Evolutionary conservation across 2,888 invertebrate species (phyloP).

Genomic region (Lepidonotus clava): DNA sequence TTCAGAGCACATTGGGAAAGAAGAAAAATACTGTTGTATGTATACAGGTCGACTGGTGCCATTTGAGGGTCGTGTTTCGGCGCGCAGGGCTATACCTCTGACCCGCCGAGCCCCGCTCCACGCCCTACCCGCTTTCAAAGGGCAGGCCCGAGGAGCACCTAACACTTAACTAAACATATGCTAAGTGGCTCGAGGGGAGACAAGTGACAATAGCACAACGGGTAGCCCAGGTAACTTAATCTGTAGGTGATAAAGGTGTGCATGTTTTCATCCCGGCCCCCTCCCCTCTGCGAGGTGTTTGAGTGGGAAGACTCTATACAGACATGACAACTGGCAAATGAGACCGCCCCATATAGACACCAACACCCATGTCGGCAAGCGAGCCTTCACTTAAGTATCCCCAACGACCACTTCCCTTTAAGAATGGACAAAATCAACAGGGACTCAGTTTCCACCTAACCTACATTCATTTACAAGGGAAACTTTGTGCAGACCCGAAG

Average conservation of each 20-base stretch:
- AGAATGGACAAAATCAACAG: neutral
- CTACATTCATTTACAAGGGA: too few relatives aligned
- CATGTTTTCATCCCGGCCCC: neutral
- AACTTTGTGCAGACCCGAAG: too few relatives aligned
- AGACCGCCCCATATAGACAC: neutral
- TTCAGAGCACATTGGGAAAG: neutral
- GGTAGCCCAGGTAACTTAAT: conserved; percentile 38
- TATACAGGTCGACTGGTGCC: neutral
- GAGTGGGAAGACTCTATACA: neutral
- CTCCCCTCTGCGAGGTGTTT: neutral
- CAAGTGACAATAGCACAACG: conserved; percentile 7
- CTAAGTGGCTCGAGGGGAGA: conserved; percentile 41
- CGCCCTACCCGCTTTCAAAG: neutral
- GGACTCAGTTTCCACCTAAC: neutral
- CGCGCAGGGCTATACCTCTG: neutral
- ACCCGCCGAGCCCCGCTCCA: neutral
- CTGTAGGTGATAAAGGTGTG: neutral
- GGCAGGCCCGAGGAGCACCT: conserved; percentile 1
- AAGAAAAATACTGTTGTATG: neutral
- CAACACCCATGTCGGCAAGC: neutral
- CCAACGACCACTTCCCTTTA: neutral
- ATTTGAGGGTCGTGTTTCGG: neutral
- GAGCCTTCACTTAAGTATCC: neutral
- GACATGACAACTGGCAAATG: conserved; percentile 1
- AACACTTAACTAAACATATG: conserved; percentile 51